Percentiles rank a stretch among this genome's conserved stretches.
These are phyloP conservation scores for Drosophila persimilis DNA, from an alignment of 1,140 invertebrate species.

Conservation along the genomic window DNA sequence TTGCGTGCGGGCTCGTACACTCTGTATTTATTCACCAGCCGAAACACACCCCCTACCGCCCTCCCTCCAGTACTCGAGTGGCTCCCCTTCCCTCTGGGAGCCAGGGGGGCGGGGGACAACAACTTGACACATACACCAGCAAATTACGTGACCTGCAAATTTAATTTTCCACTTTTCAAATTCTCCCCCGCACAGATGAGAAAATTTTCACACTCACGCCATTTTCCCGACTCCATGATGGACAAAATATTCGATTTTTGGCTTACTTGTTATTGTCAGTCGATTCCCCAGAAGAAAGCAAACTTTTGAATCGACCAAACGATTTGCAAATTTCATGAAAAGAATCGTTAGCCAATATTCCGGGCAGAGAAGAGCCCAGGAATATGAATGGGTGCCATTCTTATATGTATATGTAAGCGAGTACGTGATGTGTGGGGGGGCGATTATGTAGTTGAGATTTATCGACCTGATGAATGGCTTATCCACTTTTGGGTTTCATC, in stretches of 20 bases:
- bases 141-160: constrained; percentile 81
- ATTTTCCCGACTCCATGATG: background rate
- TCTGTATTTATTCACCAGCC: constrained; percentile 57
- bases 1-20: constrained; percentile 44
- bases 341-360: constrained; percentile 49
- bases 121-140: constrained; percentile 62
- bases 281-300: constrained; percentile 8
- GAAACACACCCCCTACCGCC: constrained; percentile 11
- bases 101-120: constrained; percentile 1
- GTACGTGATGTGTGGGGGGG: constrained; percentile 31
- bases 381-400: constrained; percentile 4
- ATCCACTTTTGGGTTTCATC: constrained; percentile 37
- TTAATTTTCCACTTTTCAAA: constrained; percentile 72
- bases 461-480: constrained; percentile 40
- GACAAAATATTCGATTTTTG: constrained; percentile 39
- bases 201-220: constrained; percentile 70
- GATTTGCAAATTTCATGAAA: constrained; percentile 50
- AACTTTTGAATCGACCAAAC: constrained; percentile 44
- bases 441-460: constrained; percentile 44
- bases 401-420: constrained; percentile 7
- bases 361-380: background rate
- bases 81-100: too few relatives aligned
- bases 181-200: constrained; percentile 39
- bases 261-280: constrained; percentile 15
- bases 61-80: background rate